Percentiles rank a stretch among this genome's conserved stretches.
Conservation (phyloP, 1,140 invertebrate genomes). For the Doryteuthis pealeii region DNA sequence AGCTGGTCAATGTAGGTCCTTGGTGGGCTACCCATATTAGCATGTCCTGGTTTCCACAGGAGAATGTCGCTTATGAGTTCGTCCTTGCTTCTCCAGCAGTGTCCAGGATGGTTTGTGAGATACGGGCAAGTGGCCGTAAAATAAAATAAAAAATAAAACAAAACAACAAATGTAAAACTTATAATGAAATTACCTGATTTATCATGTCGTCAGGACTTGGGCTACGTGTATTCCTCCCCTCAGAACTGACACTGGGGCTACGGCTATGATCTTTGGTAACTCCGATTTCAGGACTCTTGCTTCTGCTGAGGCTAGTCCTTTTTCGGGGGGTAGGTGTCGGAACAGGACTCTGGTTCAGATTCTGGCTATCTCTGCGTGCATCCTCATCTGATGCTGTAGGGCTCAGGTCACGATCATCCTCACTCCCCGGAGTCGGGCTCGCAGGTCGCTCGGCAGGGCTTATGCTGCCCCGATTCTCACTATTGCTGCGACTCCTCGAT, state of each 20-base stretch:
- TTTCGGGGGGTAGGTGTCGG: background rate
- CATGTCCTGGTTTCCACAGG: too few relatives aligned
- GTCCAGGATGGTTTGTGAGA: too few relatives aligned
- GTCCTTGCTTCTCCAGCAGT: too few relatives aligned
- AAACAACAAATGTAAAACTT: too few relatives aligned
- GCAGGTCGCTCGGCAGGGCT: background rate
- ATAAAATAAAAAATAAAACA: too few relatives aligned
- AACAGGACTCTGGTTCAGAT: background rate
- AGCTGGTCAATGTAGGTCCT: too few relatives aligned
- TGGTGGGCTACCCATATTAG: too few relatives aligned
- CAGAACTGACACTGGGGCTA: background rate
- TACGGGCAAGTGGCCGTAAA: too few relatives aligned
- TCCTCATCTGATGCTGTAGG: background rate
- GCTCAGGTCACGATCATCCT: background rate
- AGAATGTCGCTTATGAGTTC: too few relatives aligned
- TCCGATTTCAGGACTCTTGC: background rate
- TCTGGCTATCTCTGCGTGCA: background rate
- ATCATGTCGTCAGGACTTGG: constrained; percentile 10
- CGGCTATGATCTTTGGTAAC: background rate
- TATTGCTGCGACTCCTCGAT: background rate
- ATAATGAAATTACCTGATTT: background rate
- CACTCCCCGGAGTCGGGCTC: background rate
- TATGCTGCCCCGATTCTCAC: background rate
- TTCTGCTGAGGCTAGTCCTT: background rate
- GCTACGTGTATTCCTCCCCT: background rate